Conservation (phyloP, 2,113 vertebrate species). For the Percina caprodes region DNA sequence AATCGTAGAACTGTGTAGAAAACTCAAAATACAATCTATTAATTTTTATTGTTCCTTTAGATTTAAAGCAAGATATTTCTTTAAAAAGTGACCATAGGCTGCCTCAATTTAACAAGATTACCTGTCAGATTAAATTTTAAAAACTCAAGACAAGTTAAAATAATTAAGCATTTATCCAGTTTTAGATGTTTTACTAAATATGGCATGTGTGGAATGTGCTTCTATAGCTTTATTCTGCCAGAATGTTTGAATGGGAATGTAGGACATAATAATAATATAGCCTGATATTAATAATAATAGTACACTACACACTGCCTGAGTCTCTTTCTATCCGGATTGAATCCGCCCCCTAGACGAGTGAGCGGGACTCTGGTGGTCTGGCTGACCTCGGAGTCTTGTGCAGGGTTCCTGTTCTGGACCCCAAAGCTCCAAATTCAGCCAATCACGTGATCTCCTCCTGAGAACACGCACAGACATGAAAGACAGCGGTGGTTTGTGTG, state of each 20-base stretch:
- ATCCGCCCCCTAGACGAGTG: constrained; percentile 70
- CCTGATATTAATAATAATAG: background rate
- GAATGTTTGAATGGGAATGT: background rate
- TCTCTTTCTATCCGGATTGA: constrained; percentile 33
- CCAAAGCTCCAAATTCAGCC: constrained; percentile 1
- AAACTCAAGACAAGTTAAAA: background rate
- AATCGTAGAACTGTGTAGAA: background rate
- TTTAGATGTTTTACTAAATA: background rate
- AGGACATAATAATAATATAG: background rate
- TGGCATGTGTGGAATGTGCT: background rate
- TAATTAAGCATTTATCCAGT: background rate
- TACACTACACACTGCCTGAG: background rate
- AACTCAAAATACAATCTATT: background rate
- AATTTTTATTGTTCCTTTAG: no score
- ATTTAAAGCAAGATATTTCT: background rate
- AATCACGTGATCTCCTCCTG: constrained; percentile 32
- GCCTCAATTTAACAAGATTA: no score
- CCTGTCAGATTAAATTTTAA: background rate
- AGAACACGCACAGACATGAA: constrained; percentile 17
- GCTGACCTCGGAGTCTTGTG: constrained; percentile 33
- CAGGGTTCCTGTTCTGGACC: constrained; percentile 1
- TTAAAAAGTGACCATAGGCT: background rate
- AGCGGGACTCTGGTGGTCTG: background rate
- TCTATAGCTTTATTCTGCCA: background rate
- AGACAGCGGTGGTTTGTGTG: constrained; percentile 1